phyloP scores from a whole-genome alignment of 2,113 vertebrate genomes.

The Hyla sarda region DNA sequence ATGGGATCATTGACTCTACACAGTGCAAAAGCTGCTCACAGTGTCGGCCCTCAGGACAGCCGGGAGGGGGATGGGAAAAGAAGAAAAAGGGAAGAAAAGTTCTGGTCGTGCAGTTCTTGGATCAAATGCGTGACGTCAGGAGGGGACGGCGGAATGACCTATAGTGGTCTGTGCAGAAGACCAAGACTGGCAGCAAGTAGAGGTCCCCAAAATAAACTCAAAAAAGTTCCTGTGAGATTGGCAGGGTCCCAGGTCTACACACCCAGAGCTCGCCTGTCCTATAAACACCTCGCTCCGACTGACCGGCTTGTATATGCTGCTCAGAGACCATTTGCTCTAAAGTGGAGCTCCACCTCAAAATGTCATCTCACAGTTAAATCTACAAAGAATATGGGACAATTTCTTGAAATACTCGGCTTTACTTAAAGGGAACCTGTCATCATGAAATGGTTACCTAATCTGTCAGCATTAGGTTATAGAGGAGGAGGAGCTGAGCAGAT shows the following conservation, averaged over 20 bases:
- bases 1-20: slow-evolving; percentile 33
- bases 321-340: not conserved
- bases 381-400: no score
- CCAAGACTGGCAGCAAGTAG: not conserved
- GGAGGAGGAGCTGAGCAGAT: no score
- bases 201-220: not conserved
- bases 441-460: no score
- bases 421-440: no score
- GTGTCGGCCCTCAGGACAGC: slow-evolving; percentile 30
- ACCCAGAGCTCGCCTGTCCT: not conserved
- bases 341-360: not conserved
- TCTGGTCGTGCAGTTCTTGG: not conserved
- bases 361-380: not conserved
- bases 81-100: not conserved
- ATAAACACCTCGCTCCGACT: not conserved
- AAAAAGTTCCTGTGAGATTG: not conserved
- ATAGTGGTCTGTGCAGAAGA: not conserved
- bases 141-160: not conserved
- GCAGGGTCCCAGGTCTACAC: not conserved
- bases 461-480: no score
- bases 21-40: slow-evolving; percentile 49
- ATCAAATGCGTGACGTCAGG: not conserved
- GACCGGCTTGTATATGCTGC: not conserved
- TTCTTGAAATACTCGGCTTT: no score
- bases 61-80: not conserved